These are phyloP conservation scores for Pectinophora gossypiella DNA, from an alignment of 1,140 invertebrate genomes.

Conservation along the genomic window DNA sequence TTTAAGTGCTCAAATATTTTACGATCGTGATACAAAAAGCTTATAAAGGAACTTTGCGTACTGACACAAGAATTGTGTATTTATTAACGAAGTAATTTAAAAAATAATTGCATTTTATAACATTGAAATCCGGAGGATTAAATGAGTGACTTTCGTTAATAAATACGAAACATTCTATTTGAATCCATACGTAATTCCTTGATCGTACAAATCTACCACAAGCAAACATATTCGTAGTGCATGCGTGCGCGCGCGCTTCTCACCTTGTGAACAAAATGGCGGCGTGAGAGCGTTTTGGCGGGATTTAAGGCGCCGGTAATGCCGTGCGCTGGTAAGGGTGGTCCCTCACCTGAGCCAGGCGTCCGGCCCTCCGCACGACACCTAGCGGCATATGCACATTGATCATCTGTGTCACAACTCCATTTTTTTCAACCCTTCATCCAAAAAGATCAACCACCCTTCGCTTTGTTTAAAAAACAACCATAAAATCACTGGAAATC, in stretches of 20 bases:
- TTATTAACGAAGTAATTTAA: background rate
- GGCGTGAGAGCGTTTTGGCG: constrained; percentile 63
- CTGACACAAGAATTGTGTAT: too few relatives aligned
- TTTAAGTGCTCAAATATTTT: background rate
- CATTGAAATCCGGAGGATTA: too few relatives aligned
- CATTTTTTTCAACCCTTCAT: constrained; percentile 15
- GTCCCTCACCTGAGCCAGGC: constrained; percentile 90
- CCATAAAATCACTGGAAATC: too few relatives aligned
- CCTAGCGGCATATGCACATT: constrained; percentile 75
- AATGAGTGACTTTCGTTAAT: too few relatives aligned
- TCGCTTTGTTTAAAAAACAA: background rate
- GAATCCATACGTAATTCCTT: too few relatives aligned
- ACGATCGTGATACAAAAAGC: background rate
- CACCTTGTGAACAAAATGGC: constrained; percentile 72
- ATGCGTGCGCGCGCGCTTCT: constrained; percentile 63
- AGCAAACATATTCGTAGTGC: constrained; percentile 57
- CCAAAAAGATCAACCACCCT: background rate
- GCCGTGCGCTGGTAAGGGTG: constrained; percentile 94
- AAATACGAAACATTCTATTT: too few relatives aligned
- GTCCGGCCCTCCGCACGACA: constrained; percentile 84
- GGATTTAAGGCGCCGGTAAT: constrained; percentile 68
- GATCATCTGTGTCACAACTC: constrained; percentile 58
- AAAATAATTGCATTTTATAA: background rate
- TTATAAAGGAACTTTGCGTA: background rate
- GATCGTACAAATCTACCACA: constrained; percentile 18